Evolutionary conservation across 2,797 vertebrate species (phyloP).

Genomic region (Coregonus ussuriensis): DNA sequence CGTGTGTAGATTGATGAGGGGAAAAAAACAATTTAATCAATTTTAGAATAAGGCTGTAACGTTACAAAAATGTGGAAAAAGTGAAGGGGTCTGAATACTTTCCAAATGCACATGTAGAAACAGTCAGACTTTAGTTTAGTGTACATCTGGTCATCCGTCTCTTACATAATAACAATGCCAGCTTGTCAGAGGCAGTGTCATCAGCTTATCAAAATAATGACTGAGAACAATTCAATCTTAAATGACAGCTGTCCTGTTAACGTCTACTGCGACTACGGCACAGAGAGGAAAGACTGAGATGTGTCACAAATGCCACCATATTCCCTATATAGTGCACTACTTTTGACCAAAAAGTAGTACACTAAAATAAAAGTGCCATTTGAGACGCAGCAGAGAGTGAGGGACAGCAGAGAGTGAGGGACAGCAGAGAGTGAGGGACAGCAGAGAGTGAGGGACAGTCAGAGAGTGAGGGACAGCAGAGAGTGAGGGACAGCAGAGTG

Average conservation of each 20-base stretch:
- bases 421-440: constrained; percentile 33
- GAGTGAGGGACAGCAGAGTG: constrained; percentile 19
- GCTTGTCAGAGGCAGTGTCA: not conserved
- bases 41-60: too few relatives aligned
- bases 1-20: too few relatives aligned
- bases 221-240: not conserved
- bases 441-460: not conserved
- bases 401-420: constrained; percentile 27
- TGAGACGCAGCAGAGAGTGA: constrained; percentile 27
- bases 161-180: not conserved
- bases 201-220: not conserved
- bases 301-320: too few relatives aligned
- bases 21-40: too few relatives aligned
- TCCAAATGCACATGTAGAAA: too few relatives aligned
- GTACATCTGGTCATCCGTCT: too few relatives aligned
- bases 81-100: too few relatives aligned
- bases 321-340: not conserved
- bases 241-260: not conserved
- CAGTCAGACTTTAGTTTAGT: too few relatives aligned
- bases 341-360: not conserved
- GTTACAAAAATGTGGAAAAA: too few relatives aligned
- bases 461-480: constrained; percentile 29
- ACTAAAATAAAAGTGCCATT: not conserved
- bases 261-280: too few relatives aligned
- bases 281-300: not conserved